Percentiles rank a stretch among this genome's conserved stretches.
Conservation (phyloP, 2,113 vertebrate species). For the Hystrix brachyura region DNA sequence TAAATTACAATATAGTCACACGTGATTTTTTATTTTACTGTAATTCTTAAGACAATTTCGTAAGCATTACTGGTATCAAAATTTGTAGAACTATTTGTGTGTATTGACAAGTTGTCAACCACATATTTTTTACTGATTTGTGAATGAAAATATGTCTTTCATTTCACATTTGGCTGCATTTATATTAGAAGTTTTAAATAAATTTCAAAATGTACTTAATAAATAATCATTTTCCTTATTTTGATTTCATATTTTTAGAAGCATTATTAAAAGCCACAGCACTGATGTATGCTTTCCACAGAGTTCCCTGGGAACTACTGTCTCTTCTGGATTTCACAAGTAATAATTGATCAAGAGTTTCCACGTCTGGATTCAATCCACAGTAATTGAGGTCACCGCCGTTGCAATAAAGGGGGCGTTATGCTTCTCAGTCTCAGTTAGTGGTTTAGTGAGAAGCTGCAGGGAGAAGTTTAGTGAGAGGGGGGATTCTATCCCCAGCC, state of each 20-base stretch:
- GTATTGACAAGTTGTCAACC: not conserved
- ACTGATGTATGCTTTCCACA: not conserved
- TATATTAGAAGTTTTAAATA: not conserved
- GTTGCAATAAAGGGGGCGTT: not conserved
- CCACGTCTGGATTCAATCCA: not conserved
- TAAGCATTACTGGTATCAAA: not conserved
- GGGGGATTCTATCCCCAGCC: not conserved
- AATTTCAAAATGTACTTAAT: not conserved
- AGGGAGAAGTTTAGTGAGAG: not conserved
- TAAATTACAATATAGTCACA: not conserved
- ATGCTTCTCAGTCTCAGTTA: not conserved
- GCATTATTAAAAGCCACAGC: not conserved
- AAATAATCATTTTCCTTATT: not conserved
- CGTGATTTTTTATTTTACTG: not conserved
- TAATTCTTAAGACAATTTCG: slow-evolving; percentile 1
- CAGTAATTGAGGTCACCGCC: not conserved
- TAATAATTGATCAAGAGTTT: not conserved
- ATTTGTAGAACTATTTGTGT: not conserved
- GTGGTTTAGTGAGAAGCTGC: not conserved
- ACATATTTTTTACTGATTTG: not conserved
- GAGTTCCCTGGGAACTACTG: not conserved
- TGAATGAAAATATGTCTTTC: not conserved
- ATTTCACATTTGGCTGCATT: not conserved
- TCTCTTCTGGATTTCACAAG: slow-evolving; percentile 8
- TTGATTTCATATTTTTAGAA: not conserved